phyloP scores from a whole-genome alignment of 2,888 invertebrate species.

The Cynaeus angustus region DNA sequence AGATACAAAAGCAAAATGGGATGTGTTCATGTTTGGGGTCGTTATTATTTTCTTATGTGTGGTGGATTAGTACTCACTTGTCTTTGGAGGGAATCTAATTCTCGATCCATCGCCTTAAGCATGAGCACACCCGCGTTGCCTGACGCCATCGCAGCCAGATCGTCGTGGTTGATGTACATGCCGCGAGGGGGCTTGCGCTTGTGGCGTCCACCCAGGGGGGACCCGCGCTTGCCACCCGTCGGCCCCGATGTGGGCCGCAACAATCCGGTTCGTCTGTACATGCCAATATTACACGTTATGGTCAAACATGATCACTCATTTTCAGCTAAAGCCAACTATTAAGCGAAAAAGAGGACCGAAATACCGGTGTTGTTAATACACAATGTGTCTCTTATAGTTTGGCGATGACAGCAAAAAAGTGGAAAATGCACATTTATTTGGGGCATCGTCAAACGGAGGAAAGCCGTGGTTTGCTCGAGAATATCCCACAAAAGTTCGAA shows the following conservation, averaged over 20 bases:
- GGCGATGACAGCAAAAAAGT: conserved; percentile 19
- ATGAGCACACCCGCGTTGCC: conserved; percentile 84
- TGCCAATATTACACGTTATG: conserved; percentile 55
- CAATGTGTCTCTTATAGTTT: neutral
- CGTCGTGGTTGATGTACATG: conserved; percentile 98
- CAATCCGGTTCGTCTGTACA: conserved; percentile 83
- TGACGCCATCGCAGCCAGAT: conserved; percentile 92
- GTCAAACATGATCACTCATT: conserved; percentile 34
- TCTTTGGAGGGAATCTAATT: conserved; percentile 94
- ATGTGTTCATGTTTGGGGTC: conserved; percentile 23
- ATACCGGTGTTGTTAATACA: conserved; percentile 2
- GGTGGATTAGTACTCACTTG: conserved; percentile 83
- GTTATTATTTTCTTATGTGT: conserved; percentile 39
- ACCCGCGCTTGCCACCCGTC: conserved; percentile 74
- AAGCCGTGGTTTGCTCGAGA: conserved; percentile 17
- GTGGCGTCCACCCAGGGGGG: conserved; percentile 72
- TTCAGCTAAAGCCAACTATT: conserved; percentile 34
- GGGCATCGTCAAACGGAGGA: conserved; percentile 19
- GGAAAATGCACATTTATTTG: conserved; percentile 22
- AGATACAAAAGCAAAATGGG: conserved; percentile 35
- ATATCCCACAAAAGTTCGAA: too few relatives aligned
- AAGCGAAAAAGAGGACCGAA: conserved; percentile 29
- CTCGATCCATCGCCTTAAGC: conserved; percentile 93
- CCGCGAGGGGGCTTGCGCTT: conserved; percentile 95
- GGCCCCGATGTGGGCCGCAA: conserved; percentile 87